Evolutionary conservation across 2,113 vertebrate genomes (phyloP).

Genomic region (Erythrolamprus reginae): DNA sequence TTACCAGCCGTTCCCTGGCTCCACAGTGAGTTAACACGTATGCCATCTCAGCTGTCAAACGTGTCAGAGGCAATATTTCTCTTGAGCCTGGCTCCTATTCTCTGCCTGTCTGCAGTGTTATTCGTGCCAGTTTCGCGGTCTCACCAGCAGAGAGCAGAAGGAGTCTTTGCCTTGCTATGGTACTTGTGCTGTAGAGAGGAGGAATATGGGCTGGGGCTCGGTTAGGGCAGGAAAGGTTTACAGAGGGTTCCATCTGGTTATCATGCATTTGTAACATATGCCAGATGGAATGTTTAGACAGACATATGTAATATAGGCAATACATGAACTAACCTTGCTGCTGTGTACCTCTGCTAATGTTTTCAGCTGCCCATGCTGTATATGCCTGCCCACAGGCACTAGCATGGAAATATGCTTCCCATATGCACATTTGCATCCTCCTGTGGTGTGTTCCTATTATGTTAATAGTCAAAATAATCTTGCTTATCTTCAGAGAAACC

Average conservation of each 20-base stretch:
- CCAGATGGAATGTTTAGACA: not conserved
- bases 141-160: conserved; percentile 12
- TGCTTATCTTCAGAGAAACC: conserved; percentile 22
- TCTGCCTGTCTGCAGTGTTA: not conserved
- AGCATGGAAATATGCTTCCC: not conserved
- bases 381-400: not conserved
- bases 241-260: not conserved
- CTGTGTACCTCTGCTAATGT: not conserved
- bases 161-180: not conserved
- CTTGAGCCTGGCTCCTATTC: not conserved
- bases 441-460: conserved; percentile 1
- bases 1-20: not conserved
- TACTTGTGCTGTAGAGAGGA: not conserved
- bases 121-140: not conserved
- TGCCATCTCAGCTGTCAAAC: not conserved
- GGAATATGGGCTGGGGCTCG: not conserved
- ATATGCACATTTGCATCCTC: conserved; percentile 5
- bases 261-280: not conserved
- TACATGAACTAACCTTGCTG: not conserved
- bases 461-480: conserved; percentile 19
- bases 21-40: not conserved
- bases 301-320: not conserved
- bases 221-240: not conserved
- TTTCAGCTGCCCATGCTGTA: not conserved
- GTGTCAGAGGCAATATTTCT: not conserved